A percentile compares a stretch with the other conserved stretches of the same genome.
phyloP scores from a whole-genome alignment of 2,797 vertebrate species.

The Hydrocynus forskahlii region DNA sequence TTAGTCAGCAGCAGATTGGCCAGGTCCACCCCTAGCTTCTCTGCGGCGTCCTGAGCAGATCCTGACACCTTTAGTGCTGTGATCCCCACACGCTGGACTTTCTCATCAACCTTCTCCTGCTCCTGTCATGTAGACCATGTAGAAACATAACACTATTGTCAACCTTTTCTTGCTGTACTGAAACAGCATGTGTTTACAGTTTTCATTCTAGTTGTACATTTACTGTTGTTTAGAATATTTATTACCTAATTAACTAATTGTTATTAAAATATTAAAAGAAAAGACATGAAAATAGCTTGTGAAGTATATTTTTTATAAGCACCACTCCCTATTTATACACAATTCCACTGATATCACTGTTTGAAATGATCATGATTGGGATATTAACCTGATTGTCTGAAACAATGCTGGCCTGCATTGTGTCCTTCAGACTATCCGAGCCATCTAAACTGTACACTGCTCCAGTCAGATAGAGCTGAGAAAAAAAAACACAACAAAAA shows the following conservation, averaged over 20 bases:
- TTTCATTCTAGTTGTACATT: background rate
- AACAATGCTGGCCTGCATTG: slow-evolving; percentile 86
- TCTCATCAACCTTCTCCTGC: slow-evolving; percentile 81
- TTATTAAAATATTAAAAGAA: background rate
- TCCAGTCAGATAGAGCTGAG: slow-evolving; percentile 93
- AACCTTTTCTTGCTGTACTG: background rate
- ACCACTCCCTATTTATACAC: background rate
- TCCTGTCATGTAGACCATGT: slow-evolving; percentile 56
- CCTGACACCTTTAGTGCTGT: slow-evolving; percentile 81
- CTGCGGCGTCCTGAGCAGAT: slow-evolving; percentile 81
- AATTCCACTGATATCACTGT: background rate
- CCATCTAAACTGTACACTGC: slow-evolving; percentile 97
- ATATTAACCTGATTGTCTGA: slow-evolving; percentile 60
- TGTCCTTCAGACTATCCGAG: slow-evolving; percentile 91
- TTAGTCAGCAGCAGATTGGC: slow-evolving; percentile 90
- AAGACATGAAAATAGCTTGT: background rate
- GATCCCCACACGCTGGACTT: slow-evolving; percentile 83
- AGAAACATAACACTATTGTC: background rate
- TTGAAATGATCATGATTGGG: background rate
- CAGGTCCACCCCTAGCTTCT: slow-evolving; percentile 85
- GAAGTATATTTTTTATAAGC: background rate
- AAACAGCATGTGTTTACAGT: background rate
- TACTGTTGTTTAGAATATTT: background rate
- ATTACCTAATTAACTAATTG: background rate
- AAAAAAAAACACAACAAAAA: background rate